Base-by-base conservation (phyloP, 2,113 vertebrate genomes). In the Eurystomus gularis region DNA sequence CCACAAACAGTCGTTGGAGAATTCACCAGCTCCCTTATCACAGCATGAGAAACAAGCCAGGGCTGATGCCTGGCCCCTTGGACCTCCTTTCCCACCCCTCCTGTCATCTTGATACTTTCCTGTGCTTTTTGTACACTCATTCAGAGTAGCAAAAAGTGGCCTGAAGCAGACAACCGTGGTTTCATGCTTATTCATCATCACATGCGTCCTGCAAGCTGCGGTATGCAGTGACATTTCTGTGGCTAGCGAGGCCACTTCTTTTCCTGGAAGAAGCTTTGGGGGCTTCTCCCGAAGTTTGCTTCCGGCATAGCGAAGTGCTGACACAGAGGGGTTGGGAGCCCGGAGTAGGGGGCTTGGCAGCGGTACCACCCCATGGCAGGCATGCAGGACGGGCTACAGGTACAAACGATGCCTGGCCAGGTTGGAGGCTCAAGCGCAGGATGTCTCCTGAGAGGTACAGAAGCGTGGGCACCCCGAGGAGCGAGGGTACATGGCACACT, bases 171-270 rank as follows among this genome's bases (percentile, higher is more conserved):
- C 23, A 23, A 10, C 29, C 2, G 11, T 11, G 28, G 58, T 72
- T 80, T 95, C 19, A 0, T 13, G 82, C 49, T 96, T 94, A 92
- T 96, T 95, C 95, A 95, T 82, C 90, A 68, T 51, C 96, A 81
- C 95, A 62, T 33, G 86, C 2, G 15, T 17, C 61, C 92, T 78
- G 58, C 25, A 1, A 10, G 82, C 39, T 37, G 55, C 2, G 3
- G 44, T 13, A 11, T 1, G 66, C 31, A 13, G 58, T 8, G 21
- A 13, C 0, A 1, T 6, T 16, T 58, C 89, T 80, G 83, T 13
- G 19, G 82, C 70, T 39, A 15, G 62, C n/a, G 3, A 15, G 25
- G 57, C 11, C 40, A 4, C 64, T 15, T 28, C 69, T 87, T 70
- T 94, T 93, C 92, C 92, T 73, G 93, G 77, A 78, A 91, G 64